Base-by-base conservation (phyloP, 2,797 vertebrate genomes). In the Sebastes melanostomus region DNA sequence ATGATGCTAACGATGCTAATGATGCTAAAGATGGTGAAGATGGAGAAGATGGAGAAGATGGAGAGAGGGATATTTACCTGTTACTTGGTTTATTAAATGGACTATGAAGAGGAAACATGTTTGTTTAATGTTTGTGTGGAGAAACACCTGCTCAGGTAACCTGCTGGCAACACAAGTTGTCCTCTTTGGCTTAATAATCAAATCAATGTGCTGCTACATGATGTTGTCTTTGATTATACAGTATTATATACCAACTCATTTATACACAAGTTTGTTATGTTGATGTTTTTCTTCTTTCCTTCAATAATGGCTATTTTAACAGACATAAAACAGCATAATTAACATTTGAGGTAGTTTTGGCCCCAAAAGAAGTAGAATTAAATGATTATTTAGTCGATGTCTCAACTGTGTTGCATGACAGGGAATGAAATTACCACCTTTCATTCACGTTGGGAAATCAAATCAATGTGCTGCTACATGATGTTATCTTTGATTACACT, bases 1-100 rank as follows among this genome's bases (percentile, higher is more conserved):
- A 32, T 0, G 8, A 32, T 32, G 30, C 30, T 32, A 0, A 32
- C 0, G 30, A 32, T 32, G 30, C 30, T 30, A 1, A 30, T 1
- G 8, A 30, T 30, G 30, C 30, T 30, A 8, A 30, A 0, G 20
- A 34, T 34, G 34, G 11, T 36, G 12, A 36, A 0, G 11, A 38
- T n/a, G 74, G 0, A 8, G 0, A 56, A 22, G 32, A 27, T 8
- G 25, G 59, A 10, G 62, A 56, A 24, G 46, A 27, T 8, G 25
- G 59, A 25, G 62, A 3, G 62, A n/a, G 10, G 20, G 6, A 38
- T 38, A 27, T 20, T 9, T 34, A 84, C 70, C 72, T 81, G 77
- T 79, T 74, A 81, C 59, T 0, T 76, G 16, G 55, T 25, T 14
- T 14, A 9, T 25, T 32, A 32, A 42, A 29, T 6, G 42, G 8